Conservation (phyloP, 2,113 vertebrate genomes). For the Heterochromis multidens region DNA sequence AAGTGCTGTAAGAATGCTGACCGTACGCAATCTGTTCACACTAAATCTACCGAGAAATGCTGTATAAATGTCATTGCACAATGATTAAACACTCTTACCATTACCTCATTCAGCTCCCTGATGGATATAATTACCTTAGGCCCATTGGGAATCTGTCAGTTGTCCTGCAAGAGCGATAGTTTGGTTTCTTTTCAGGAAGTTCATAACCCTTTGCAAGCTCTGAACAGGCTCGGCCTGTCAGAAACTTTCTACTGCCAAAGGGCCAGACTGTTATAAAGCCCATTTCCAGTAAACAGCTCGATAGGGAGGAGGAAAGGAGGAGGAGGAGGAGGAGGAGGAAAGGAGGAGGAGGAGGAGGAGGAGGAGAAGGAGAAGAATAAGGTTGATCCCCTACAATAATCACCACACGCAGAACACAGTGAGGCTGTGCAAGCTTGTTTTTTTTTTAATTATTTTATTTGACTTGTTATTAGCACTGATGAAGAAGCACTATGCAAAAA, state of each 20-base stretch:
- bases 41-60: neutral
- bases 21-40: neutral
- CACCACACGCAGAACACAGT: no score
- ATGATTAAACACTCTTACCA: neutral
- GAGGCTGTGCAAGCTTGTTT: no score
- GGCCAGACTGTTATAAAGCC: slow-evolving; percentile 33
- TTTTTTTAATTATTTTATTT: no score
- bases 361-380: neutral
- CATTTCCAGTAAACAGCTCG: slow-evolving; percentile 57
- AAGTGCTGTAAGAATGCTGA: neutral
- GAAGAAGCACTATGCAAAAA: no score
- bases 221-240: slow-evolving; percentile 5
- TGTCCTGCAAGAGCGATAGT: slow-evolving; percentile 1
- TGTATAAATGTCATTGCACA: neutral
- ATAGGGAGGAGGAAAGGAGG: neutral
- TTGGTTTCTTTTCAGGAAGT: slow-evolving; percentile 16
- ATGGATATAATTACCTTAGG: neutral
- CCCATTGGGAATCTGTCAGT: neutral
- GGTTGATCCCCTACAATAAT: no score
- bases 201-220: slow-evolving; percentile 4
- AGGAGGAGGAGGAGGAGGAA: slow-evolving; percentile 1
- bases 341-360: slow-evolving; percentile 8
- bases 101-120: neutral
- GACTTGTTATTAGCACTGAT: no score
- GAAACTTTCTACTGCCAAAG: slow-evolving; percentile 22